These are phyloP conservation scores for Myripristis jacobus DNA, from an alignment of 2,797 vertebrate genomes.

Conservation along the genomic window DNA sequence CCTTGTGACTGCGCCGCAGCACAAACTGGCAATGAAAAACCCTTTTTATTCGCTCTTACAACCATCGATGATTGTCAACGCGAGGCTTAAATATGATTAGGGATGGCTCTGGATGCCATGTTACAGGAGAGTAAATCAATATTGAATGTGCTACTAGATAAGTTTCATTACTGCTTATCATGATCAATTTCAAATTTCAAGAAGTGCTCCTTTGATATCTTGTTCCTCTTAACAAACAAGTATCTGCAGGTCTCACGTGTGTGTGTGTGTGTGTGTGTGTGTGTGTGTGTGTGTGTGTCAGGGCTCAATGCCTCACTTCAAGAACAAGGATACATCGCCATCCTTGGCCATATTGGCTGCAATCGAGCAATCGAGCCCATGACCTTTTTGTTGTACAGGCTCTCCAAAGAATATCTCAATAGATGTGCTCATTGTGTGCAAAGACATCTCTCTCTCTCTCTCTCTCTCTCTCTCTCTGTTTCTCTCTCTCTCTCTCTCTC, in stretches of 20 bases:
- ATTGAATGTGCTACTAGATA: conserved; percentile 35
- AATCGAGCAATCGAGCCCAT: not conserved
- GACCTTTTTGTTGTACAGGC: too few species aligned
- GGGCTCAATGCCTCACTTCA: not conserved
- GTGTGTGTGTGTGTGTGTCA: conserved; percentile 14
- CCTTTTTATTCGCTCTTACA: conserved; percentile 14
- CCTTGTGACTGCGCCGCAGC: conserved; percentile 31
- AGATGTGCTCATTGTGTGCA: conserved; percentile 45
- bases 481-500: not conserved
- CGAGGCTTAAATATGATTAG: conserved; percentile 40
- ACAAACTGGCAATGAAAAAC: conserved; percentile 18
- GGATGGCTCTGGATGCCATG: conserved; percentile 16
- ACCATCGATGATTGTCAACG: conserved; percentile 44
- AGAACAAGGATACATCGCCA: conserved; percentile 8
- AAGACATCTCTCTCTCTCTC: conserved; percentile 22
- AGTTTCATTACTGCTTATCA: conserved; percentile 52
- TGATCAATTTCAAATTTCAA: conserved; percentile 35
- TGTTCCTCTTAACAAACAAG: not conserved
- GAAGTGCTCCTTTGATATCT: conserved; percentile 12
- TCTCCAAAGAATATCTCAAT: conserved; percentile 47
- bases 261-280: not conserved
- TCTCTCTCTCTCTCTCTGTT: not conserved
- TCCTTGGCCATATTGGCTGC: not conserved
- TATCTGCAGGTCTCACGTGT: conserved; percentile 12
- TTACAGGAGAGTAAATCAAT: conserved; percentile 66